These are phyloP conservation scores for Zenarchopterus dispar DNA, from an alignment of 2,797 vertebrate genomes.

Conservation along the genomic window DNA sequence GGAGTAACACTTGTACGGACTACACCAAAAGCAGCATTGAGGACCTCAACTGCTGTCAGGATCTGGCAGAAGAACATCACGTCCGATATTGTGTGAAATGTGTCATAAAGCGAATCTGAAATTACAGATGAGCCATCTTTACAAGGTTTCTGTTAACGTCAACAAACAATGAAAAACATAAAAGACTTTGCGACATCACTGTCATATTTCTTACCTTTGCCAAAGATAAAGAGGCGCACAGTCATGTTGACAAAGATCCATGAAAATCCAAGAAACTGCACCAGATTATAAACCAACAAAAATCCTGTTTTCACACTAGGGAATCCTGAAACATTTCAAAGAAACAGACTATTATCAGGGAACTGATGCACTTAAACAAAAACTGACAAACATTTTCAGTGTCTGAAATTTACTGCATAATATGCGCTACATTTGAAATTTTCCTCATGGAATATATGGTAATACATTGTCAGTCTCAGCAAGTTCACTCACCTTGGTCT, in stretches of 20 bases:
- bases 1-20: slow-evolving; percentile 87
- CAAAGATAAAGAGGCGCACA: slow-evolving; percentile 90
- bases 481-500: slow-evolving; percentile 86
- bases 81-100: slow-evolving; percentile 91
- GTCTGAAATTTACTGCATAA: not conserved
- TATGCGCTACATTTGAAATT: no score
- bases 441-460: no score
- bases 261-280: slow-evolving; percentile 97
- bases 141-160: not conserved
- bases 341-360: not conserved
- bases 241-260: slow-evolving; percentile 99
- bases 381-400: not conserved
- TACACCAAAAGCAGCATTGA: slow-evolving; percentile 91
- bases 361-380: not conserved
- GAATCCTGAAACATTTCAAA: slow-evolving; percentile 67
- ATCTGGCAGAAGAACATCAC: slow-evolving; percentile 98
- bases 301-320: slow-evolving; percentile 89
- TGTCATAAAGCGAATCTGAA: slow-evolving; percentile 94
- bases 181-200: not conserved
- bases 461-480: not conserved
- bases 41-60: slow-evolving; percentile 88
- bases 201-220: slow-evolving; percentile 83
- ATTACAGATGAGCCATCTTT: slow-evolving; percentile 1
- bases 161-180: not conserved
- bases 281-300: slow-evolving; percentile 92